These are phyloP conservation scores for Trichomalopsis sarcophagae DNA, from an alignment of 1,140 invertebrate species.

Conservation along the genomic window DNA sequence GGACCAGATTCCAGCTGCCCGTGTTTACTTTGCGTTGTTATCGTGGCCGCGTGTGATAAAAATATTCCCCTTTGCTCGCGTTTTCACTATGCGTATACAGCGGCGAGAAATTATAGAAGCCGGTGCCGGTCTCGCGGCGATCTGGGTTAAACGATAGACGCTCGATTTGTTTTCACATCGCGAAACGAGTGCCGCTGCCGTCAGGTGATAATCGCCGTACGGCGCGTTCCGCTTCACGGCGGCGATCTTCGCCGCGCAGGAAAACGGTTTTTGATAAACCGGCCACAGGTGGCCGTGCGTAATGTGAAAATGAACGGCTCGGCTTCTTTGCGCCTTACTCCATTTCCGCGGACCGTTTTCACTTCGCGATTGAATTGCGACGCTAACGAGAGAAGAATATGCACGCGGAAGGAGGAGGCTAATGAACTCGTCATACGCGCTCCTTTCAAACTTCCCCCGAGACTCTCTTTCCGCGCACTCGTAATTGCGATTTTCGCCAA, in stretches of 20 bases:
- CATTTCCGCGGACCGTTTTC: background rate
- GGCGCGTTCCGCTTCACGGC: background rate
- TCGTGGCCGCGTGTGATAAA: background rate
- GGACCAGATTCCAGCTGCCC: background rate
- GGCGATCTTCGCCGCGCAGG: background rate
- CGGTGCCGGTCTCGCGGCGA: background rate
- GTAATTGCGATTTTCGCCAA: background rate
- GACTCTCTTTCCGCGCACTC: constrained; percentile 4
- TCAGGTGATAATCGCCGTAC: constrained; percentile 2
- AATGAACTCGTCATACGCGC: too few relatives aligned
- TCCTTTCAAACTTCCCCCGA: background rate
- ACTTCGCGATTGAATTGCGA: background rate
- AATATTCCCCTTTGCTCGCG: background rate
- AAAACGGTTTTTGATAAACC: constrained; percentile 14
- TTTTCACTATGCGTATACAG: background rate
- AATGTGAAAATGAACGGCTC: background rate
- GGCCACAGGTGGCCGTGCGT: background rate
- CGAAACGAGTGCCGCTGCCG: background rate
- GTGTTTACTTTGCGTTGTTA: background rate
- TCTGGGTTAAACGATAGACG: constrained; percentile 40
- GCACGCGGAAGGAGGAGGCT: too few relatives aligned
- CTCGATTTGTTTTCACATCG: background rate
- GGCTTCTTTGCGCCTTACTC: background rate
- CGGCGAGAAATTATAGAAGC: constrained; percentile 19
- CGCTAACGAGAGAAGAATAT: background rate